Percentiles rank a stretch among this genome's conserved stretches.
Conservation (phyloP, 2,888 invertebrate species). For the Apoda limacodes region DNA sequence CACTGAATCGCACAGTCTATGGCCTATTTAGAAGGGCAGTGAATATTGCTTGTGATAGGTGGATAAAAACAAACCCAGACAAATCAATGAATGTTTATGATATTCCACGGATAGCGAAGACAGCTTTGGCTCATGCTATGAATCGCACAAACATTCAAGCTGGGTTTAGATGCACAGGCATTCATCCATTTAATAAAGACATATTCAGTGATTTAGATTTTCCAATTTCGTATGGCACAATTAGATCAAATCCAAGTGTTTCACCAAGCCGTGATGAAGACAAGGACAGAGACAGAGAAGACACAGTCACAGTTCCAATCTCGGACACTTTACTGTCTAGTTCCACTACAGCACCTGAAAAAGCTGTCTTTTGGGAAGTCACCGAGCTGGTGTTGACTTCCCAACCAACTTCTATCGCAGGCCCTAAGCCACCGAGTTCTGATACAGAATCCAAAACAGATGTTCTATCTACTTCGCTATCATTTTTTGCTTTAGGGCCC, state of each 20-base stretch:
- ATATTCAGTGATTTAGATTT: slow-evolving; percentile 1
- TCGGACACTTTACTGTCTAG: no score
- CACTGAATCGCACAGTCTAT: slow-evolving; percentile 18
- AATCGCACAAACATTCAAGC: slow-evolving; percentile 2
- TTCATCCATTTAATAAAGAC: slow-evolving; percentile 1
- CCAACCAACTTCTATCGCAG: no score
- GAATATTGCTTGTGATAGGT: slow-evolving; percentile 8
- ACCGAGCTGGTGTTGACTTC: slow-evolving; percentile 3
- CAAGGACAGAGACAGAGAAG: slow-evolving; percentile 28
- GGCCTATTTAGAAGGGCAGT: slow-evolving; percentile 19
- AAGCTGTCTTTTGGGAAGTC: no score
- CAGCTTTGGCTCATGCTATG: slow-evolving; percentile 7
- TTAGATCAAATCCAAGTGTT: slow-evolving; percentile 6
- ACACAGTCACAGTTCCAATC: no score
- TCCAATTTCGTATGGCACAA: not conserved
- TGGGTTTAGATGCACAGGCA: slow-evolving; percentile 1
- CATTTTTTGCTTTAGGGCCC: no score
- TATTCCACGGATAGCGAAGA: slow-evolving; percentile 9
- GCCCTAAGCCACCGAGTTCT: no score
- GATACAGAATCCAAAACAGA: no score
- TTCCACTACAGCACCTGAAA: no score
- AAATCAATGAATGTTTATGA: slow-evolving; percentile 20
- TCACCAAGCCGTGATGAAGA: no score
- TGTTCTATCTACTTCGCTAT: no score
- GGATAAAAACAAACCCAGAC: slow-evolving; percentile 13